Percentiles rank a stretch among this genome's conserved stretches.
Conservation (phyloP, 2,888 invertebrate genomes). For the Tetanocera ferruginea region DNA sequence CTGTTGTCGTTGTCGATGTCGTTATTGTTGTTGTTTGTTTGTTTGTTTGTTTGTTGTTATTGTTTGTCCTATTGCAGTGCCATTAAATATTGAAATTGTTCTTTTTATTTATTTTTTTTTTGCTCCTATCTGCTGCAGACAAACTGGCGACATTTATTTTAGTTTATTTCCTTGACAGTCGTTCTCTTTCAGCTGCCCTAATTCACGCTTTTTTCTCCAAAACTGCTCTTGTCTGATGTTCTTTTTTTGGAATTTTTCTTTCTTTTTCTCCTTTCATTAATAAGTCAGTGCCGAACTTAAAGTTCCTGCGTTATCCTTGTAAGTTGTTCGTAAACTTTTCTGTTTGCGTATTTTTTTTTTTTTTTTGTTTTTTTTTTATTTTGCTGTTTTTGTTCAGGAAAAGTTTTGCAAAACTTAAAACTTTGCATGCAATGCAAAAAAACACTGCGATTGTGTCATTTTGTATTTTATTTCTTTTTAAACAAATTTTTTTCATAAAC, state of each 20-base stretch:
- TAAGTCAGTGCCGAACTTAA: conserved; percentile 16
- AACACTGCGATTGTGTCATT: too few relatives aligned
- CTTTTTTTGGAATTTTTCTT: not conserved
- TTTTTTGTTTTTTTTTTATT: not conserved
- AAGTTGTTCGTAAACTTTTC: conserved; percentile 4
- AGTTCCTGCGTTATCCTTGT: conserved; percentile 15
- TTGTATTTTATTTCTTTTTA: too few relatives aligned
- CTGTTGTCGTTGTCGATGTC: conserved; percentile 3
- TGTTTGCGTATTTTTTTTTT: not conserved
- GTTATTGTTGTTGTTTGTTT: not conserved
- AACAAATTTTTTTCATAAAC: too few relatives aligned
- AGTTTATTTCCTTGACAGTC: not conserved
- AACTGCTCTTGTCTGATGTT: not conserved
- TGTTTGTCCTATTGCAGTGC: conserved; percentile 20
- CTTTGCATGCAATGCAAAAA: conserved; percentile 9
- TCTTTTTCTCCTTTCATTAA: conserved; percentile 4
- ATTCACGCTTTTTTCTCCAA: not conserved
- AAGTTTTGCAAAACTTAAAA: not conserved
- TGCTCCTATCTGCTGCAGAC: conserved; percentile 2
- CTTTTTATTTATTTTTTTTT: not conserved
- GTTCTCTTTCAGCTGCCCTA: not conserved
- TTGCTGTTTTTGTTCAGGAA: not conserved
- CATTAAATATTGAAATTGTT: conserved; percentile 31
- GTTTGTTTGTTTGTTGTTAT: not conserved
- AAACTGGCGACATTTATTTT: conserved; percentile 37